phyloP scores from a whole-genome alignment of 2,888 invertebrate species.

The Sesia bembeciformis region DNA sequence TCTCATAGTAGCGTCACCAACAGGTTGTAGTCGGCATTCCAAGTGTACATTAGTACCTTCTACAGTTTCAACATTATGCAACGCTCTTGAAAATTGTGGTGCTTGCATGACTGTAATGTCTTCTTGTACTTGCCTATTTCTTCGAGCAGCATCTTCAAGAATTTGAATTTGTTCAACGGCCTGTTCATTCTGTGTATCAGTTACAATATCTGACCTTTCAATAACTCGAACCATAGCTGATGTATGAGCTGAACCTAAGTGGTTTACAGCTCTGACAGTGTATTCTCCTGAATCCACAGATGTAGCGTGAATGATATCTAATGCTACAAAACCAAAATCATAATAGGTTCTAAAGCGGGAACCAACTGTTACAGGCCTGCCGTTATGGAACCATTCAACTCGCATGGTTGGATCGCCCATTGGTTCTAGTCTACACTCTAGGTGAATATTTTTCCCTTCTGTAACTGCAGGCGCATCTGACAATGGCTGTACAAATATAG shows the following conservation, averaged over 20 bases:
- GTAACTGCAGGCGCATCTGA: conserved; percentile 88
- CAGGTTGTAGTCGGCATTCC: conserved; percentile 92
- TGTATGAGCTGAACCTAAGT: conserved; percentile 93
- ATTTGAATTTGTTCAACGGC: conserved; percentile 93
- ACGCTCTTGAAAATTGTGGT: conserved; percentile 89
- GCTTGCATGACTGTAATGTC: conserved; percentile 89
- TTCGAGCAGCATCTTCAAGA: conserved; percentile 86
- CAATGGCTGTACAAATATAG: conserved; percentile 93
- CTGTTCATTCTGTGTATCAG: conserved; percentile 93
- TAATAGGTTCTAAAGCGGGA: conserved; percentile 95
- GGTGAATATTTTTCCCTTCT: conserved; percentile 92
- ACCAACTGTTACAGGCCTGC: conserved; percentile 89
- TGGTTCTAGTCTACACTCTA: conserved; percentile 93
- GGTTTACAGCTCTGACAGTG: conserved; percentile 94
- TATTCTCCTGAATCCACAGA: conserved; percentile 97
- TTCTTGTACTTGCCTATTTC: conserved; percentile 81
- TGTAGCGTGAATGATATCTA: conserved; percentile 95
- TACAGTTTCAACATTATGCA: conserved; percentile 92
- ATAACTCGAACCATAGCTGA: conserved; percentile 92
- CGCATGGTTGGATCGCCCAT: conserved; percentile 97
- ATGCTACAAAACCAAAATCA: conserved; percentile 97
- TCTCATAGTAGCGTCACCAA: conserved; percentile 92
- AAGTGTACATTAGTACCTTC: conserved; percentile 94
- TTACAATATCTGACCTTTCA: conserved; percentile 85
- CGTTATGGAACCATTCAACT: conserved; percentile 97